Base-by-base conservation (phyloP, 2,797 vertebrate species). In the Cryptoblepharus egeriae region DNA sequence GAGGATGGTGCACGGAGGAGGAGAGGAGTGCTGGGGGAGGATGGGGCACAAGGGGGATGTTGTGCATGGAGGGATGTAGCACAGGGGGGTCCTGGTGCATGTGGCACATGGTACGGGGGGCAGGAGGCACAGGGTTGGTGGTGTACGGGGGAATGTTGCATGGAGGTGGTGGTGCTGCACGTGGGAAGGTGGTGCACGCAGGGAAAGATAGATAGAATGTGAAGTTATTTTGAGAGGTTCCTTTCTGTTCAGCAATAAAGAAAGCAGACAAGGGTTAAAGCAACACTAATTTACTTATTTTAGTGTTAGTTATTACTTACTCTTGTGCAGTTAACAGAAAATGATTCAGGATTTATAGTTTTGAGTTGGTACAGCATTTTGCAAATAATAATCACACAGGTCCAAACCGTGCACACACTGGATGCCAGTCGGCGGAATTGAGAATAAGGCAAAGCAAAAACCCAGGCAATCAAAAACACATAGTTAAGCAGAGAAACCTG, bases 281-380 rank as follows among this genome's bases (percentile, higher is more conserved):
- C 79, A 89, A 76, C 60, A 35, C 80, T 58, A 85, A 67, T 57
- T 78, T 82, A 86, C 80, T 0, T 28, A 42, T 84, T 86, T 68
- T 16, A 68, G 77, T n/a, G 60, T 28, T 63, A 77, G 42, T 45
- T 88, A 78, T 39, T 92, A 96, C 94, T 96, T 93, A 99, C 99
- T 96, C 94, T 86, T 35, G 90, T 77, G 93, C 98, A 99, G 85
- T 92, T 97, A 73, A 91, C 95, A 85, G 97, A 97, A 95, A 98
- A 97, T 10, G 58, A 84, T 5, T 35, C 4, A 7, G 97, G 97
- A 24, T 97, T 69, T 91, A 99, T 97, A 79, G 96, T 96, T 80
- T 96, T 88, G 63, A 99, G 97, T 94, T 99, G 99, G 95, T 99
- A 99, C 90, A 99, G 96, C 98, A 99, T 98, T 95, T 99, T 99